Base-by-base conservation (phyloP, 2,888 invertebrate species). In the Drosophila meridiana region DNA sequence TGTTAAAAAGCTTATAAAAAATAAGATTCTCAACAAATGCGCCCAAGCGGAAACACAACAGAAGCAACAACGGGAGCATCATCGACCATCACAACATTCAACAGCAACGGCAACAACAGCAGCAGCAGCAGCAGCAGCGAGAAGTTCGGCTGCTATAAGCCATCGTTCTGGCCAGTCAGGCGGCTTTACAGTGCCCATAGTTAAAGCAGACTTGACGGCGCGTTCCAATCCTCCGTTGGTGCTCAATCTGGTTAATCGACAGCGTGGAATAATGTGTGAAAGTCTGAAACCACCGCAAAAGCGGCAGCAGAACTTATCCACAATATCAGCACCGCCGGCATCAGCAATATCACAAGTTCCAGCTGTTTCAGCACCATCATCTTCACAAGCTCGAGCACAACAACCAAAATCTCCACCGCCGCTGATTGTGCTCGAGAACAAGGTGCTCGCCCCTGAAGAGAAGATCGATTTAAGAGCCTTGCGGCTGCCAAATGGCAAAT, bases 401-500 rank as follows among this genome's bases (percentile, higher is more conserved):
- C 61, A 28, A 0, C 14, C 42, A 28, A 48, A 45, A 45, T 34
- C 47, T 28, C 57, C 73, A 9, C 61, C 67, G 36, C 83, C 76
- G 8, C 69, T 92, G 2, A 87, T 91, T 78, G 92, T 93, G 32
- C 73, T 93, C 59, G 93, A 93, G 45, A 90, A 92, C 47, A 93
- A 92, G 72, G 87, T 93, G 2, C 66, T 93, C 20, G 82, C 91
- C 0, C 90, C 90, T 8, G 78, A 90, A 34, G 93, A 93, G 64
- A 91, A 92, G 77, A 92, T 93, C 6, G 91, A 93, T 74, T 36
- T 92, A 5, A 80, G 78, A 2, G 82, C 56, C 4, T 50, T 91
- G 32, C 67, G 78, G 8, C 76, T 91, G 30, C 85, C 87, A 4
- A 79, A 70, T 7, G 53, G 64, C 0, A 62, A 52, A 20, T 3